These are phyloP conservation scores for Margarornis squamiger DNA, from an alignment of 2,797 vertebrate species.

Conservation along the genomic window DNA sequence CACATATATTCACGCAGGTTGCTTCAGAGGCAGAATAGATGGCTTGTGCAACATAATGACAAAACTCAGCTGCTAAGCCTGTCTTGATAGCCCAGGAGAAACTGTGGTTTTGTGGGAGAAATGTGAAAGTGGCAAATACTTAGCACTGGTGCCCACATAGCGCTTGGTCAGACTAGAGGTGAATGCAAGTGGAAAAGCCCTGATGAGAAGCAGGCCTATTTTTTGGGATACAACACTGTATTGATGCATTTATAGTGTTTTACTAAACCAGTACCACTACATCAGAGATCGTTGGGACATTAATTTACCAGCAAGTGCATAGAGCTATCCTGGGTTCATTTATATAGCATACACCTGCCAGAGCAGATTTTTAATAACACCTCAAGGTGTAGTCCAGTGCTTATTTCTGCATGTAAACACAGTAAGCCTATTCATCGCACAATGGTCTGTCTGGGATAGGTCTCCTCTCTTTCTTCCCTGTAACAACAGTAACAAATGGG, in stretches of 20 bases:
- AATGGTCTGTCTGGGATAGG: background rate
- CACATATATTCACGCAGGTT: background rate
- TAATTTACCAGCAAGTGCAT: background rate
- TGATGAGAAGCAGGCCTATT: background rate
- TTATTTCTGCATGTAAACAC: background rate
- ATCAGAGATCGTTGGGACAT: background rate
- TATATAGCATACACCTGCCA: rapidly evolving
- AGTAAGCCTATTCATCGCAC: background rate
- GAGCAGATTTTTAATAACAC: background rate
- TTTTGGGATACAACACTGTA: background rate
- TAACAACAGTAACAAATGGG: background rate
- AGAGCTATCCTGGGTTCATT: background rate
- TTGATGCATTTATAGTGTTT: background rate
- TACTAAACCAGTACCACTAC: background rate
- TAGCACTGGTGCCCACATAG: background rate
- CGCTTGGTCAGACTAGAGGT: background rate
- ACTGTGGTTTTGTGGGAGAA: background rate
- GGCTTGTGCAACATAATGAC: background rate
- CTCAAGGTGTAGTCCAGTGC: background rate
- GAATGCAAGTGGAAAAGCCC: background rate
- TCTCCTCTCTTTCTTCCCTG: background rate
- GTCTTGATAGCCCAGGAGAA: background rate
- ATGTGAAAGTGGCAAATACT: background rate
- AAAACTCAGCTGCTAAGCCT: background rate
- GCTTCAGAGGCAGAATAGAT: background rate